Base-by-base conservation (phyloP, 2,797 vertebrate genomes). In the Clarias platycephalus region DNA sequence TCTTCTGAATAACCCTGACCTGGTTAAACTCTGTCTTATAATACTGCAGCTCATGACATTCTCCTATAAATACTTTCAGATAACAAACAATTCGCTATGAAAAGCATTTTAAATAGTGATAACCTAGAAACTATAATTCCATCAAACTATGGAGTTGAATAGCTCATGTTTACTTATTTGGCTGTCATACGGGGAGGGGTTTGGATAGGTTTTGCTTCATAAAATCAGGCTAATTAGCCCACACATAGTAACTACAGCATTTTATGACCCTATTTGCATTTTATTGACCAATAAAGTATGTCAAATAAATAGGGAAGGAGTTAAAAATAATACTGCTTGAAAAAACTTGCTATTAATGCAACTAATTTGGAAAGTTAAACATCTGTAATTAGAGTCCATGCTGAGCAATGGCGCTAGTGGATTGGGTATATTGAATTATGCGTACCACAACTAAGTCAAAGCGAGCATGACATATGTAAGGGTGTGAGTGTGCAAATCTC, bases 181-280 rank as follows among this genome's bases (percentile, higher is more conserved):
- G 85, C 78, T 87, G 84, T 90, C 91, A 93, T 87, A 90, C 87
- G 91, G 91, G 91, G 77, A 89, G 81, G 87, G 24, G 22, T 24
- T n/a, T 40, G 34, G 70, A 49, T 49, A 72, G 40, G 24, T 49
- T 71, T 71, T n/a, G 5, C 37, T n/a, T 49, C 24, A 44, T 26
- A 72, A 24, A 71, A 18, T 28, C 49, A 75, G 71, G 44, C 26
- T 20, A 31, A 31, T 55, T 74, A 74, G 44, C 49, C 71, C 49
- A 74, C 71, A 74, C n/a, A 53, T 28, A 15, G 0, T 16, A 53
- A 74, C 26, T 5, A n/a, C 12, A 44, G 22, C 37, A 71, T 71
- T 44, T 71, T 71, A 74, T 74, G 15, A 55, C 3, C 68, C 22
- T 18, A 18, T 55, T 74, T 75, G 26, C n/a, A 20, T 57, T 10